Evolutionary conservation across 2,113 vertebrate species (phyloP).

Genomic region (Alces alces): DNA sequence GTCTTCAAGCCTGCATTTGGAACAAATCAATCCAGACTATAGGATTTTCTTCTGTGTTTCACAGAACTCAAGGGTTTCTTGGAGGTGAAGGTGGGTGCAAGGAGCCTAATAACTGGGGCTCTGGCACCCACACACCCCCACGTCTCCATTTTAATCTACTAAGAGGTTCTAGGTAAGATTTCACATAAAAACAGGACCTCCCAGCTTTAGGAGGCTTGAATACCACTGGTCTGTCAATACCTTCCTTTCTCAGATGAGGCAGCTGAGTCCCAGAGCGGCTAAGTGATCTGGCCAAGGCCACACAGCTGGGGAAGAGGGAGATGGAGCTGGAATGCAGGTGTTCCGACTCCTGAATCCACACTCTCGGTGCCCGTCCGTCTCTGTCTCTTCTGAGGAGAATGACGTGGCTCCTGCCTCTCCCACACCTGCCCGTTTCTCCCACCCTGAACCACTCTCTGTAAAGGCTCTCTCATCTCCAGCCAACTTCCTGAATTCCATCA

Average conservation of each 20-base stretch:
- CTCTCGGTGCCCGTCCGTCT: neutral
- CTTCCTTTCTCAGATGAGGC: neutral
- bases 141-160: neutral
- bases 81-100: neutral
- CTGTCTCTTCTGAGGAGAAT: neutral
- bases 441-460: neutral
- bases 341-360: neutral
- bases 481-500: neutral
- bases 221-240: neutral
- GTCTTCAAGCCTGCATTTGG: neutral
- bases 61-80: neutral
- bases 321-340: neutral
- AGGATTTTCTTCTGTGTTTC: neutral
- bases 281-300: neutral
- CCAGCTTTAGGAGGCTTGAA: neutral
- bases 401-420: neutral
- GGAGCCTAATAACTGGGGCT: neutral
- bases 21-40: neutral
- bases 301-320: neutral
- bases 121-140: neutral
- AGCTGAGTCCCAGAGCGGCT: neutral
- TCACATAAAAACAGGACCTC: neutral
- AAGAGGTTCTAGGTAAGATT: neutral
- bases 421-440: neutral
- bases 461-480: neutral